Percentiles rank a stretch among this genome's conserved stretches.
These are phyloP conservation scores for Polyploca ridens DNA, from an alignment of 2,888 invertebrate species.

Conservation along the genomic window DNA sequence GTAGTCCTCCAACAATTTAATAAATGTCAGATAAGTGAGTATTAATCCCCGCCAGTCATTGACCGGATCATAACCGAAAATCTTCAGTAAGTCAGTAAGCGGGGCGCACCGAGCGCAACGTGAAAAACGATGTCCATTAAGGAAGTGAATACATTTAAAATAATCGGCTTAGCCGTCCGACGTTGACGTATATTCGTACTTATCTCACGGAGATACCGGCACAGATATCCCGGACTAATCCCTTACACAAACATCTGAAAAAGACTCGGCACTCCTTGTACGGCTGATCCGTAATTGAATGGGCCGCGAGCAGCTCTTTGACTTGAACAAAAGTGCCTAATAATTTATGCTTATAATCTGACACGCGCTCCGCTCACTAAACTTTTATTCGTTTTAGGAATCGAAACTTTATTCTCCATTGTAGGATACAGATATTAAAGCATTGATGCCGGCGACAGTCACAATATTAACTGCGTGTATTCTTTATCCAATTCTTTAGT, in stretches of 20 bases:
- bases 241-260: constrained; percentile 83
- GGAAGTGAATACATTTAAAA: constrained; percentile 85
- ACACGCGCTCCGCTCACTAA: constrained; percentile 65
- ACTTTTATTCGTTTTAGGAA: constrained; percentile 73
- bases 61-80: constrained; percentile 83
- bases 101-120: constrained; percentile 64
- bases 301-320: constrained; percentile 71
- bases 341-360: constrained; percentile 84
- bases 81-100: constrained; percentile 78
- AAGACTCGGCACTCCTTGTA: constrained; percentile 81
- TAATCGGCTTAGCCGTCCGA: constrained; percentile 84
- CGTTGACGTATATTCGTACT: constrained; percentile 85
- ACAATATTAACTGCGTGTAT: constrained; percentile 72
- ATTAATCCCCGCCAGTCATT: constrained; percentile 77
- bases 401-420: constrained; percentile 66
- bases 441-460: constrained; percentile 70
- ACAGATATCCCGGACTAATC: constrained; percentile 82
- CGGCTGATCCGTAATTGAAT: constrained; percentile 79
- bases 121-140: constrained; percentile 84
- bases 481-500: constrained; percentile 66
- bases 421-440: constrained; percentile 74
- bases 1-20: constrained; percentile 64
- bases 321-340: constrained; percentile 82
- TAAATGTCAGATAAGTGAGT: constrained; percentile 69
- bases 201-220: constrained; percentile 84